A percentile compares a stretch with the other conserved stretches of the same genome.
Evolutionary conservation across 1,140 invertebrate genomes (phyloP).

Genomic region (Trypoxylus dichotomus): DNA sequence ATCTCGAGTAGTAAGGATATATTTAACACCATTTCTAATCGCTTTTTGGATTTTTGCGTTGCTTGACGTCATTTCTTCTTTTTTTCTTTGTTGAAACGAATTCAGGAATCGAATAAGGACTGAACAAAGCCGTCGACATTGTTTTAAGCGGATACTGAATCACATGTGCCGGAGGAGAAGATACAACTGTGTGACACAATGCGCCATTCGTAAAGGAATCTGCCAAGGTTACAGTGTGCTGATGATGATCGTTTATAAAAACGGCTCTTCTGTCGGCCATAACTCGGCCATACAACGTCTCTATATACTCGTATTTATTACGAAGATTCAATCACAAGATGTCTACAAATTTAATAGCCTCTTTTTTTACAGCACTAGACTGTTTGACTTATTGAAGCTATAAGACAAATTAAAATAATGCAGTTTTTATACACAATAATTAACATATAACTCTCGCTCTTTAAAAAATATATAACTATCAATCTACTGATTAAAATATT

Average conservation of each 20-base stretch:
- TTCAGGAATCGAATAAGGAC: not conserved
- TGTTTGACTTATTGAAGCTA: not conserved
- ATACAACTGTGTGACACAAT: conserved; percentile 19
- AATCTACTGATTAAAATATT: too few species aligned
- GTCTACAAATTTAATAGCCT: conserved; percentile 35
- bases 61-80: not conserved
- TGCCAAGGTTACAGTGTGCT: conserved; percentile 9
- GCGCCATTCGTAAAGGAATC: conserved; percentile 21
- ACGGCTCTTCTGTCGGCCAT: conserved; percentile 26
- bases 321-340: conserved; percentile 35
- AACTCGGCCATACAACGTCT: conserved; percentile 33
- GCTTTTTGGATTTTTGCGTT: not conserved
- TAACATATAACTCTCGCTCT: not conserved
- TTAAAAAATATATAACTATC: not conserved
- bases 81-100: not conserved
- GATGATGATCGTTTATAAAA: conserved; percentile 20
- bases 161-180: conserved; percentile 12
- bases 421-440: not conserved
- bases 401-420: conserved; percentile 12
- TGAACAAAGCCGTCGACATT: not conserved
- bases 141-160: conserved; percentile 11
- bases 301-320: conserved; percentile 35
- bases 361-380: not conserved
- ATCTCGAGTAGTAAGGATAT: not conserved
- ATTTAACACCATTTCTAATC: conserved; percentile 9